A percentile compares a stretch with the other conserved stretches of the same genome.
Evolutionary conservation across 2,797 vertebrate species (phyloP).

Genomic region (Mormyrus proboscirostris): DNA sequence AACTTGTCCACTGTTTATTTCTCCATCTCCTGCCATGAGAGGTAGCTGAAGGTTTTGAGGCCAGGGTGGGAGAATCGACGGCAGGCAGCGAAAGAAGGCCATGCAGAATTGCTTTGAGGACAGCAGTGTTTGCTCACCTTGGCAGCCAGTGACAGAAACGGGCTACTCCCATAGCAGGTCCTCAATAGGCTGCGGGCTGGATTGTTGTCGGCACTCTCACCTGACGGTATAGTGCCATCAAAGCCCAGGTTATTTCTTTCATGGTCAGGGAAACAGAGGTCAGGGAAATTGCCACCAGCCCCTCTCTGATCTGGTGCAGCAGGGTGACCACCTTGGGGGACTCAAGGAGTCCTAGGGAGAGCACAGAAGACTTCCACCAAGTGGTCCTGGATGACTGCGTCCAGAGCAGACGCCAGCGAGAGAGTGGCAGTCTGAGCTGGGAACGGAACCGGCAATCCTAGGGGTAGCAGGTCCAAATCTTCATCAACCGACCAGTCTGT

Average conservation of each 20-base stretch:
- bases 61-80: not conserved
- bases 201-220: not conserved
- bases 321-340: not conserved
- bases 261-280: not conserved
- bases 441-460: not conserved
- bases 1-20: not conserved
- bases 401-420: not conserved
- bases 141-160: too few species aligned
- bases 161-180: not conserved
- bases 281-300: not conserved
- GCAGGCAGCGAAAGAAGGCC: too few species aligned
- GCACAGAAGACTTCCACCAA: not conserved
- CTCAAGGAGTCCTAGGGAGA: not conserved
- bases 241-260: not conserved
- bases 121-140: too few species aligned
- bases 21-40: not conserved
- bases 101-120: too few species aligned
- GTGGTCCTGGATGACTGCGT: not conserved
- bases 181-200: not conserved
- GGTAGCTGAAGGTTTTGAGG: not conserved
- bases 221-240: not conserved
- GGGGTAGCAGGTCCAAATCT: not conserved
- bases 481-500: not conserved
- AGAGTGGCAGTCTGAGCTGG: not conserved
- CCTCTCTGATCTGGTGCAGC: not conserved